Evolutionary conservation across 2,113 vertebrate genomes (phyloP), one percentile per base, ranked within the genome.

Genomic region (Platysteira castanea): DNA sequence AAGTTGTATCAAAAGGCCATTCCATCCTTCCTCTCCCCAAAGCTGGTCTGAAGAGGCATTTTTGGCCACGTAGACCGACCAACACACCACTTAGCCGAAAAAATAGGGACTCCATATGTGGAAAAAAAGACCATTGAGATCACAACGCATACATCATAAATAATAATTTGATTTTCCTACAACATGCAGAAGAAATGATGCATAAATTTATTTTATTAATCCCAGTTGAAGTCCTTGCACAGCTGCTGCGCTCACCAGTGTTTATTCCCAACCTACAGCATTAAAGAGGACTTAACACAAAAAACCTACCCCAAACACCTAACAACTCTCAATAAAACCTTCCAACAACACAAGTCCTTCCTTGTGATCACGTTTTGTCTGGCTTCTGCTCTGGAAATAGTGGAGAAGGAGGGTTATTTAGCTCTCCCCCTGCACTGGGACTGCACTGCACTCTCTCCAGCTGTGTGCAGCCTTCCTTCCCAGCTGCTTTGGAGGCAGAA

Each of bases 281-380:
- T 6, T 39, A 35, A 24, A n/a, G 11, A 53, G 39, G 23, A 23
- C 10, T 46, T 30, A 33, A 22, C 31, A 17, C 4, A 35, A 17
- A 20, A 42, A 31, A 24, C 9, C 21, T 31, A 22, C 1, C 9
- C 24, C 6, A 13, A 82, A 31, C 24, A 13, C 26, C 5, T 4
- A 39, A 6, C 5, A 46, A n/a, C 54, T 27, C 10, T 30, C 16
- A 33, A 7, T 22, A 27, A 27, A 30, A 12, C 0, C 15, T 33
- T 9, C n/a, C 24, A n/a, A 10, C 19, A 57, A 2, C 14, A 26
- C 11, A 67, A 8, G 7, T 68, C 12, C 11, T 33, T 53, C 19
- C 14, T 10, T 13, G 3, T 15, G 21, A 2, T 21, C 14, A 0
- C 0, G 0, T 18, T 84, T 44, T 10, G 22, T 14, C 15, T 19